Evolutionary conservation across 2,797 vertebrate genomes (phyloP), one percentile per base, ranked within the genome.

Genomic region (Xenentodon cancila): DNA sequence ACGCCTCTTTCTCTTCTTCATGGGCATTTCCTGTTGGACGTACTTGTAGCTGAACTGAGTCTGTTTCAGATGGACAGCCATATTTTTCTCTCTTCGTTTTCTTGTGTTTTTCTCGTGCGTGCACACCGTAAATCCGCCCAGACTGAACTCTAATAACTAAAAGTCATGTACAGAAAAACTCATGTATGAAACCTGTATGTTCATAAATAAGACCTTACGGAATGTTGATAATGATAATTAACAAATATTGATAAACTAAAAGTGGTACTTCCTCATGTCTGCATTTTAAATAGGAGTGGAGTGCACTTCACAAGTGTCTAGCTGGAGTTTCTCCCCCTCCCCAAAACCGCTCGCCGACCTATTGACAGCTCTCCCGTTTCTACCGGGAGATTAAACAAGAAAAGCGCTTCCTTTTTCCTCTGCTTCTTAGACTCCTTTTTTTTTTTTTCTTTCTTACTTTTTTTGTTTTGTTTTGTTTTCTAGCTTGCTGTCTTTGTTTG

Each of bases 221-320:
- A 94, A 93, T 92, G 93, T 93, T 93, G 86, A 91, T 90, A 88
- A 89, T 88, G 90, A 90, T 90, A 88, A 89, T 88, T 90, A 90
- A 86, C 78, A 74, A 86, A 82, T 90, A 89, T 85, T 89, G 89
- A 87, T 85, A 75, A 89, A 91, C 84, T 90, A 88, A 89, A 90
- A 88, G 90, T 91, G 89, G 82, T 92, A 89, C 87, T 91, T 91
- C 90, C 91, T 91, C 89, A 89, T 88, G 89, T 91, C 86, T 93
- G 92, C 91, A 90, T 93, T 90, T 89, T 76, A 86, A 92, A 88
- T 90, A 90, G 86, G 82, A 92, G 89, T 90, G 89, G 92, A 91
- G 90, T 92, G 88, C 91, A 92, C 92, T 93, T 94, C 90, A 93
- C 90, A 93, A 93, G 92, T 94, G 93, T 93, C 89, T 87, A 91